A percentile compares a stretch with the other conserved stretches of the same genome.
These are phyloP conservation scores for Drosophila emarginata DNA, from an alignment of 2,888 invertebrate species.

Conservation along the genomic window DNA sequence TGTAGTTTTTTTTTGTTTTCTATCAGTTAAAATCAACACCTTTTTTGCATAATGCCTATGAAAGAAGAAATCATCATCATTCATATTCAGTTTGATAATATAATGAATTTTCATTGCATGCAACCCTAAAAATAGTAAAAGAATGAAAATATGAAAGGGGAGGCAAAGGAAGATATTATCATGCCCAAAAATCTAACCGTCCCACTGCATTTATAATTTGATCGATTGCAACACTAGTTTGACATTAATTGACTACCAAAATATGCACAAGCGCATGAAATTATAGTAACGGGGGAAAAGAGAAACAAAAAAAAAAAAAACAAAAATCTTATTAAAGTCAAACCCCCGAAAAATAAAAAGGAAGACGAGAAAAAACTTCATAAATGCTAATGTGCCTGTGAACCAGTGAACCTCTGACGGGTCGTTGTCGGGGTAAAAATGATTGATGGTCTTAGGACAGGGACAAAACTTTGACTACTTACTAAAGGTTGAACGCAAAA, in stretches of 20 bases:
- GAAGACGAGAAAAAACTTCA: constrained; percentile 55
- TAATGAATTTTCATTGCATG: constrained; percentile 53
- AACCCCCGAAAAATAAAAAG: constrained; percentile 20
- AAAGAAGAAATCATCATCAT: constrained; percentile 51
- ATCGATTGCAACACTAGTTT: constrained; percentile 73
- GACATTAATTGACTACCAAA: constrained; percentile 75
- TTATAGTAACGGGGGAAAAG: constrained; percentile 53
- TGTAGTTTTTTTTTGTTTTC: constrained; percentile 2
- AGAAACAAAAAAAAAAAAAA: background rate
- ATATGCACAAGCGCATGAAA: constrained; percentile 77
- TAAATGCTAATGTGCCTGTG: constrained; percentile 68
- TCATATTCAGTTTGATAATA: constrained; percentile 58
- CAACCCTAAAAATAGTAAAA: no score
- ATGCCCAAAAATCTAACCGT: constrained; percentile 11
- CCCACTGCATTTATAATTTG: constrained; percentile 61
- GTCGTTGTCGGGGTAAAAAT: constrained; percentile 49
- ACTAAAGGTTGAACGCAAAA: constrained; percentile 41
- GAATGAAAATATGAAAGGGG: background rate
- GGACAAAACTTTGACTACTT: constrained; percentile 9
- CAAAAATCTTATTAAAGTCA: constrained; percentile 76
- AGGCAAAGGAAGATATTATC: constrained; percentile 14
- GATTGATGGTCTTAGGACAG: constrained; percentile 64
- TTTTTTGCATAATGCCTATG: constrained; percentile 30
- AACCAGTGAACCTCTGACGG: constrained; percentile 48
- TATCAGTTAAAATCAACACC: constrained; percentile 58